These are phyloP conservation scores for Podocnemis expansa DNA, from an alignment of 2,113 vertebrate genomes.

Conservation along the genomic window DNA sequence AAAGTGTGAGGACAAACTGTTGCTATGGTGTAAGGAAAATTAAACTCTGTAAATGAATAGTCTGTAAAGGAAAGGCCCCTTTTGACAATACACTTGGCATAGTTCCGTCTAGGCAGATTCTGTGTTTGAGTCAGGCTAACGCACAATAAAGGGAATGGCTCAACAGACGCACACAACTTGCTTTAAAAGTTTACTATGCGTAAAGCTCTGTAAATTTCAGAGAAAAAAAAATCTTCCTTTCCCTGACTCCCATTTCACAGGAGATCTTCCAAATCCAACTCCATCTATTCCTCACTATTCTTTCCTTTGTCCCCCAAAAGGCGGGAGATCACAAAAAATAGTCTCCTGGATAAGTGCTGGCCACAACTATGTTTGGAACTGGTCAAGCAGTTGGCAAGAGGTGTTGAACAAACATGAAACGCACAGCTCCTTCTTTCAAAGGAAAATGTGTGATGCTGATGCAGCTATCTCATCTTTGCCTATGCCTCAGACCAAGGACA, in stretches of 20 bases:
- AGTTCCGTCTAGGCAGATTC: neutral
- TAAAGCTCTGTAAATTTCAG: neutral
- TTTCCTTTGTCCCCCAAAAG: neutral
- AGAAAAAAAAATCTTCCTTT: neutral
- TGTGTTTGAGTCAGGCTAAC: neutral
- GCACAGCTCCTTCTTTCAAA: neutral
- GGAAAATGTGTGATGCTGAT: neutral
- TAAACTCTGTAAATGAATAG: neutral
- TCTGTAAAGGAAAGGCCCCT: neutral
- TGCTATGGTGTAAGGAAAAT: neutral
- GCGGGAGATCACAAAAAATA: neutral
- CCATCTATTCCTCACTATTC: neutral
- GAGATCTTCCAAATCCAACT: neutral
- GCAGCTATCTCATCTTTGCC: neutral
- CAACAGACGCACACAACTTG: neutral
- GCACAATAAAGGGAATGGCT: neutral
- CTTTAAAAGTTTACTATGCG: neutral
- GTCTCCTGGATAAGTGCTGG: neutral
- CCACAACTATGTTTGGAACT: neutral
- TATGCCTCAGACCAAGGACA: neutral
- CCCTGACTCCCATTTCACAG: neutral
- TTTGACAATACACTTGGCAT: neutral
- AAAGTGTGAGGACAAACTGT: neutral
- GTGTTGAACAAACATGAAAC: neutral
- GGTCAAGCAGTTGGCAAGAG: neutral